Base-by-base conservation (phyloP, 2,113 vertebrate genomes). In the Pantherophis guttatus region DNA sequence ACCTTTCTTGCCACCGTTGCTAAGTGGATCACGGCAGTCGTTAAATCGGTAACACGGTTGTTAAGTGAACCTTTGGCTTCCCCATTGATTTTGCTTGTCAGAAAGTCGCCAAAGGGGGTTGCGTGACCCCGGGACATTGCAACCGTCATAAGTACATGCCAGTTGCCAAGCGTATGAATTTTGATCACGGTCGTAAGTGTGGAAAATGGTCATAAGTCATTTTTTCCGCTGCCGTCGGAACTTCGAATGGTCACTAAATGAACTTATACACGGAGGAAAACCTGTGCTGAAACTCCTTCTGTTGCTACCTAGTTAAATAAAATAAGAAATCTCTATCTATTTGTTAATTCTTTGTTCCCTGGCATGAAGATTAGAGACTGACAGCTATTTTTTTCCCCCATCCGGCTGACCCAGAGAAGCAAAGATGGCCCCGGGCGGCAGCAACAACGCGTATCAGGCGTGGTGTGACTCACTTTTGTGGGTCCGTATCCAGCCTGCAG, bases 401-500 rank as follows among this genome's bases (percentile, higher is more conserved):
- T 57, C 55, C 19, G 19, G 81, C 86, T 89, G 2, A 87, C 91
- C 54, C 91, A 94, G 90, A 3, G 86, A 91, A 94, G 91, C 88
- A 59, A 86, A 81, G 13, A 12, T 62, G 65, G 94, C 96, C 93
- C 62, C 15, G 52, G 95, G 96, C 93, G 86, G 92, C 85, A 90
- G 93, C 86, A 50, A 19, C 57, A 89, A 29, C 93, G 95, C 94
- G 86, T 94, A 93, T 91, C 81, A 19, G 39, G 6, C 70, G 8
- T 58, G 44, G n/a, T 33, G 21, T 81, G 90, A 94, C 8, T 6
- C 55, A 0, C 0, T 81, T 86, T 93, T 81, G 15, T 19, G 57
- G n/a, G 4, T 95, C 59, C 62, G n/a, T 50, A 93, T 94, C 29
- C 19, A 15, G 0, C 57, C 62, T 81, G 52, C 33, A 81, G 26